Conservation (phyloP, 2,113 vertebrate genomes). For the Condylura cristata region DNA sequence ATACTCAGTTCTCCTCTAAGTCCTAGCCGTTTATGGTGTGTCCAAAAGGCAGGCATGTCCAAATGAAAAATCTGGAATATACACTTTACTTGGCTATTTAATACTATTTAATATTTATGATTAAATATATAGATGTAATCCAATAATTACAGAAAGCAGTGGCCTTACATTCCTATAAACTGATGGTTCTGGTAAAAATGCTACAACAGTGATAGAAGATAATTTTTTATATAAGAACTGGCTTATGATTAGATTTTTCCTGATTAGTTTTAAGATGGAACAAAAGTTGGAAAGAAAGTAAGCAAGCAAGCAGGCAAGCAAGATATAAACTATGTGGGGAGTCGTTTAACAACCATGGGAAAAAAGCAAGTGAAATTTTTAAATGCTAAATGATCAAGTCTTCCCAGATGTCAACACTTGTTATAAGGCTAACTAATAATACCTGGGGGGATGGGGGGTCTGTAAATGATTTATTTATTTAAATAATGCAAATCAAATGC, state of each 20-base stretch:
- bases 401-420: constrained; percentile 40
- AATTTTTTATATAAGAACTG: constrained; percentile 50
- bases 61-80: constrained; percentile 32
- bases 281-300: constrained; percentile 38
- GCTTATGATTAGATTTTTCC: constrained; percentile 22
- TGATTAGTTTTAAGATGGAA: constrained; percentile 38
- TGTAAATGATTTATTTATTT: constrained; percentile 38
- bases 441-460: neutral
- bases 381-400: constrained; percentile 21
- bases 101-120: neutral
- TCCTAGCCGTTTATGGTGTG: neutral
- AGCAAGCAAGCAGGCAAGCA: constrained; percentile 63
- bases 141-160: neutral
- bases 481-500: neutral
- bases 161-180: constrained; percentile 32
- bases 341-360: constrained; percentile 11
- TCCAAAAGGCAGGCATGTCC: constrained; percentile 52
- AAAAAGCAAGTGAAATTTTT: neutral
- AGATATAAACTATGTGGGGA: constrained; percentile 9
- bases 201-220: neutral
- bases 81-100: neutral
- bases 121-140: neutral
- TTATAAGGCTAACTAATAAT: constrained; percentile 13
- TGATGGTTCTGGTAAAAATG: constrained; percentile 79
- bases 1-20: constrained; percentile 66